phyloP scores from a whole-genome alignment of 2,113 vertebrate species.

The Riparia riparia region DNA sequence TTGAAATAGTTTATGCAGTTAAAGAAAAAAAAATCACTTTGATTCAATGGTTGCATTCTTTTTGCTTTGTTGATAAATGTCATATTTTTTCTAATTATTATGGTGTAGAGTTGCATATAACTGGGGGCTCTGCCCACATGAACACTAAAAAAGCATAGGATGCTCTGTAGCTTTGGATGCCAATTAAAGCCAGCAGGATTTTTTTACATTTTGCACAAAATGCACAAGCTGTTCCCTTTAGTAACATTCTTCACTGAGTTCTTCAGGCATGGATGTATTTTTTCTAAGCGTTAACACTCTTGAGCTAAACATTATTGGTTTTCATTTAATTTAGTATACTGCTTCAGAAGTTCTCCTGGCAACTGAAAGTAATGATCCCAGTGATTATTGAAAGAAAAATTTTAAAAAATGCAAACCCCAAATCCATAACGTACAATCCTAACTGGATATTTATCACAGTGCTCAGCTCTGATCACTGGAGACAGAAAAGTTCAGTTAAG shows the following conservation, averaged over 20 bases:
- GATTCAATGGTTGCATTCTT: neutral
- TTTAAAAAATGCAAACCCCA: accelerated
- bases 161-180: neutral
- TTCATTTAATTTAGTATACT: neutral
- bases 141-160: neutral
- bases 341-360: neutral
- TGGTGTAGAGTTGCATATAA: neutral
- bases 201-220: neutral
- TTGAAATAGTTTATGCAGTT: neutral
- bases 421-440: neutral
- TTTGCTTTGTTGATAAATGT: neutral
- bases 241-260: neutral
- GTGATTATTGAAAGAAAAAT: neutral
- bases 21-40: neutral
- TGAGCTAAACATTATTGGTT: neutral
- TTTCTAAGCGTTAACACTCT: neutral
- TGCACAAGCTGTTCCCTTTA: neutral
- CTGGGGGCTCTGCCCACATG: neutral
- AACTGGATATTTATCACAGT: neutral
- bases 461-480: neutral
- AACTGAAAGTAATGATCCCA: neutral
- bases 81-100: neutral
- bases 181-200: neutral
- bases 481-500: neutral
- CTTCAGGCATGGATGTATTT: neutral